phyloP scores from a whole-genome alignment of 92 coral and sea anemone genomes.

The Palythoa heliodiscus region DNA sequence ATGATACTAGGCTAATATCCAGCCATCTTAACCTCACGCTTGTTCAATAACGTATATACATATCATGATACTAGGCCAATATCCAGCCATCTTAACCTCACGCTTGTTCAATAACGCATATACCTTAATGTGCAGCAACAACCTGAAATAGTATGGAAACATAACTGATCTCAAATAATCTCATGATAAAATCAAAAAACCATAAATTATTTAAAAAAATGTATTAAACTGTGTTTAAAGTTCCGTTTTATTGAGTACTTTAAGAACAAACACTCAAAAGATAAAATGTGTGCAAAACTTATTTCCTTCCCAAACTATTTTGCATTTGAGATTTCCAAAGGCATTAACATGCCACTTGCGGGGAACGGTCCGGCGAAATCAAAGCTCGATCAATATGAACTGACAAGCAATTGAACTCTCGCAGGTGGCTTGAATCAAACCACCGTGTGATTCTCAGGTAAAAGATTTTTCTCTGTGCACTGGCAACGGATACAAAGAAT shows the following conservation, averaged over 20 bases:
- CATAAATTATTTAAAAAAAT: background rate
- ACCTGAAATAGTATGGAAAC: background rate
- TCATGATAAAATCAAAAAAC: background rate
- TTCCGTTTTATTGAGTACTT: background rate
- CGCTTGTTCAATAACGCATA: too few species aligned
- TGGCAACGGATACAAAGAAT: background rate
- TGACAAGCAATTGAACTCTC: background rate
- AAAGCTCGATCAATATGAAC: background rate
- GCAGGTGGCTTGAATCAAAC: constrained; percentile 37
- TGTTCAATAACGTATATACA: too few species aligned
- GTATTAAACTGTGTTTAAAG: background rate
- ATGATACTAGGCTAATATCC: too few species aligned
- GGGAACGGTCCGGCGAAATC: background rate
- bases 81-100: too few species aligned
- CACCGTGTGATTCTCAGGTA: constrained; percentile 6
- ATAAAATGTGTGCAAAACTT: background rate
- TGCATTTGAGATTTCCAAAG: too few species aligned
- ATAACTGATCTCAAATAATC: background rate
- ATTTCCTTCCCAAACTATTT: background rate
- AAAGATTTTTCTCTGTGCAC: background rate
- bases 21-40: too few species aligned
- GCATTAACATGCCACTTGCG: background rate
- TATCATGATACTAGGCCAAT: too few species aligned
- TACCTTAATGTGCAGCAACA: background rate
- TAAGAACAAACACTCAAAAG: background rate